Conservation (phyloP, 2,113 vertebrate species). For the Otocyon megalotis region DNA sequence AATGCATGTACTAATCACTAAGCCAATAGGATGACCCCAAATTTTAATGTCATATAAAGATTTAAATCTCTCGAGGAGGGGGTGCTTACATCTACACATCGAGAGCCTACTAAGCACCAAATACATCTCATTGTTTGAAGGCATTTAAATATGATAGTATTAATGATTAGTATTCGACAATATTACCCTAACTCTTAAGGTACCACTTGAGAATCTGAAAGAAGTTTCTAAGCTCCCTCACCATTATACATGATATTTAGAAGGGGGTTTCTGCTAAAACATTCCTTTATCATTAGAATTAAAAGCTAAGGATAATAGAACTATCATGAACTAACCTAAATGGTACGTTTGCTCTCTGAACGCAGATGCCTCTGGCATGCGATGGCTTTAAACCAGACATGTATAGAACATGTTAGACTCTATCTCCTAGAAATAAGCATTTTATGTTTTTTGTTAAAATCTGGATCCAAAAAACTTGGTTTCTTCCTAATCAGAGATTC, state of each 20-base stretch:
- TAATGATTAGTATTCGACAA: neutral
- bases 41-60: neutral
- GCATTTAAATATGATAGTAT: neutral
- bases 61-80: neutral
- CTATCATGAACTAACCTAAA: neutral
- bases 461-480: neutral
- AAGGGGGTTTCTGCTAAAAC: slow-evolving; percentile 17
- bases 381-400: neutral
- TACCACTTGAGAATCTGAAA: neutral
- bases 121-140: neutral
- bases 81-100: neutral
- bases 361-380: neutral
- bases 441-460: neutral
- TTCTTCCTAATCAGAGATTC: neutral
- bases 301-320: neutral
- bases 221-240: neutral
- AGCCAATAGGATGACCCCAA: neutral
- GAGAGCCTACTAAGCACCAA: neutral
- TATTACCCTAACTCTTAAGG: neutral
- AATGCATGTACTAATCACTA: neutral
- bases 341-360: neutral
- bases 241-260: neutral
- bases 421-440: neutral
- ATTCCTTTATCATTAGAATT: neutral
- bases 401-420: neutral